Evolutionary conservation across 2,888 invertebrate genomes (phyloP), one percentile per base, ranked within the genome.

Genomic region (Hypolimnas misippus): DNA sequence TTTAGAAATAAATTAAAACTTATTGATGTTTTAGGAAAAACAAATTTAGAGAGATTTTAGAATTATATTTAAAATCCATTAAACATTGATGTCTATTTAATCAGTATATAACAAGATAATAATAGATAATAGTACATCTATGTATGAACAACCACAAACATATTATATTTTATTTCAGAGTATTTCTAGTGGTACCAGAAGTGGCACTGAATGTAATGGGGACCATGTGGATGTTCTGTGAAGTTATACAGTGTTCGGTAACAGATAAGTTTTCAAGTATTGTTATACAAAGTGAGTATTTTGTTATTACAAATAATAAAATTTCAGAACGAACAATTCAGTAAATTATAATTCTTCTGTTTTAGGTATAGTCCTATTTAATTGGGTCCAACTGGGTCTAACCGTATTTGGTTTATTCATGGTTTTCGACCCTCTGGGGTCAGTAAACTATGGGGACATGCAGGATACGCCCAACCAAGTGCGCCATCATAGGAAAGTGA

Each of bases 401-500:
- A 95, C 96, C 3, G 87, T 97, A 25, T 94, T 97, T 73, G 96
- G 96, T 0, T 89, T 97, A 50, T 95, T 95, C 49, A 90, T 97
- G 83, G 95, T 97, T 51, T 97, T 97, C 82, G 97, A 97, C 81
- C 97, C 97, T 0, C 85, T 97, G 68, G 97, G 97, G 3, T 94
- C 95, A 0, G 92, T 92, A 51, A 92, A 93, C 73, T 94, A 94
- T 71, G 94, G 94, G 16, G 93, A 94, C 71, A 91, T 93, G 79
- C 93, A 93, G 70, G 94, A 94, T 73, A 94, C 94, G 1, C 94
- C 94, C 5, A 93, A 94, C 69, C 95, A 95, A 76, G 94, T 94
- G 17, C 84, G 94, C 17, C 94, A 95, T 65, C 95, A 95, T 76
- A 92, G 94, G 65, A 95, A 95, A 78, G 94, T 95, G 38, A 95